Percentiles rank a stretch among this genome's conserved stretches.
Conservation (phyloP, 2,888 invertebrate species). For the Cerceris ruficornis region DNA sequence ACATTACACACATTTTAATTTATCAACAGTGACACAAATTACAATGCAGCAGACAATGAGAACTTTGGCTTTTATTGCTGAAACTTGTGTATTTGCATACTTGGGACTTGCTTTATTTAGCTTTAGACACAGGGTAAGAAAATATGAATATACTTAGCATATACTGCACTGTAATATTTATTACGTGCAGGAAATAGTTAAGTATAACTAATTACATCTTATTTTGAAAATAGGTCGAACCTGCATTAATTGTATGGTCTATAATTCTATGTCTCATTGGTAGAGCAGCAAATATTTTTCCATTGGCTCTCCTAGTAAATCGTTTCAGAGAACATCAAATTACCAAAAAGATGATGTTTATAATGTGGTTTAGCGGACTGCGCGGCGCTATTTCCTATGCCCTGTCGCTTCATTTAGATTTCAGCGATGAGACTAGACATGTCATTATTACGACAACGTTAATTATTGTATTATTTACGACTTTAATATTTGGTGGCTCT, state of each 20-base stretch:
- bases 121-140: conserved; percentile 92
- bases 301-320: conserved; percentile 95
- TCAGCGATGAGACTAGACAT: conserved; percentile 96
- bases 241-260: conserved; percentile 96
- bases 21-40: conserved; percentile 99
- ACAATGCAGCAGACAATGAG: conserved; percentile 99
- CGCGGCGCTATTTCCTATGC: conserved; percentile 99
- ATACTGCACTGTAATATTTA: neutral
- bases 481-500: conserved; percentile 96
- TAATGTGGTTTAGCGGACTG: conserved; percentile 99
- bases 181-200: neutral
- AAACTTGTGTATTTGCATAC: conserved; percentile 99
- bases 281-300: conserved; percentile 98
- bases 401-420: conserved; percentile 95
- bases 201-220: conserved; percentile 15
- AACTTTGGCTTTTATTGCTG: conserved; percentile 98
- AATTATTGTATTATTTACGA: conserved; percentile 98
- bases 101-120: conserved; percentile 97
- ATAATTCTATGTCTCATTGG: conserved; percentile 95
- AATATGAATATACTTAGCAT: neutral
- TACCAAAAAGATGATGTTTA: conserved; percentile 98
- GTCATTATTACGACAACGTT: conserved; percentile 98
- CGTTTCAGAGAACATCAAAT: conserved; percentile 98
- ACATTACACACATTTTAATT: conserved; percentile 99
- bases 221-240: conserved; percentile 83